Percentiles rank a stretch among this genome's conserved stretches.
Conservation (phyloP, 2,797 vertebrate genomes). For the Psittacula derbiana region DNA sequence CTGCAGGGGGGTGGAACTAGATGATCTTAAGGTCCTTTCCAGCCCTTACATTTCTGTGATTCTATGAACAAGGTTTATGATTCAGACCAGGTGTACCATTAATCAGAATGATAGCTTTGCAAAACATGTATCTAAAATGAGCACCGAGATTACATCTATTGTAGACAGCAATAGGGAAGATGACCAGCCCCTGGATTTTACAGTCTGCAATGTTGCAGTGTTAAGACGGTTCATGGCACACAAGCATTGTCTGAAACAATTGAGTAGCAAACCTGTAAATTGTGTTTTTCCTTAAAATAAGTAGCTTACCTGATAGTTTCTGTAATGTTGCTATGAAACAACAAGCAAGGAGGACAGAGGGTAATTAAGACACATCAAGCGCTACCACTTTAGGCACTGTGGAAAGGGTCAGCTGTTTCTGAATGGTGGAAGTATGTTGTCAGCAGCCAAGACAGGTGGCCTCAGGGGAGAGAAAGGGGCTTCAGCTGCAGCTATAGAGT, state of each 20-base stretch:
- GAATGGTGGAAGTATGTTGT: not conserved
- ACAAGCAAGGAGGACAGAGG: not conserved
- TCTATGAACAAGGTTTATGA: not conserved
- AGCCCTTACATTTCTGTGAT: not conserved
- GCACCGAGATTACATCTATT: not conserved
- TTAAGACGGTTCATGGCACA: not conserved
- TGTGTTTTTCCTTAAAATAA: not conserved
- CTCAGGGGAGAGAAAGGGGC: not conserved
- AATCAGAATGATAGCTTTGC: not conserved
- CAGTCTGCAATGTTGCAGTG: rapidly evolving
- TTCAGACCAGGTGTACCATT: not conserved
- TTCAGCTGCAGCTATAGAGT: not conserved
- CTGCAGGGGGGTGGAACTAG: not conserved
- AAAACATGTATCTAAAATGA: not conserved
- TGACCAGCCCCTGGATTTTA: not conserved
- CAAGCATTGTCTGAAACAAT: not conserved
- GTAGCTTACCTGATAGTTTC: not conserved
- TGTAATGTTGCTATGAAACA: not conserved
- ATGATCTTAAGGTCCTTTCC: not conserved
- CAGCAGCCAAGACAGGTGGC: not conserved
- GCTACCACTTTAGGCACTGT: not conserved
- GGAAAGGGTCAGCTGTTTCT: not conserved
- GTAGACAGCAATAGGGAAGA: not conserved
- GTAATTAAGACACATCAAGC: not conserved
- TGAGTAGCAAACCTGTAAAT: not conserved